These are phyloP conservation scores for Heliothis virescens DNA, from an alignment of 1,140 invertebrate species.

Conservation along the genomic window DNA sequence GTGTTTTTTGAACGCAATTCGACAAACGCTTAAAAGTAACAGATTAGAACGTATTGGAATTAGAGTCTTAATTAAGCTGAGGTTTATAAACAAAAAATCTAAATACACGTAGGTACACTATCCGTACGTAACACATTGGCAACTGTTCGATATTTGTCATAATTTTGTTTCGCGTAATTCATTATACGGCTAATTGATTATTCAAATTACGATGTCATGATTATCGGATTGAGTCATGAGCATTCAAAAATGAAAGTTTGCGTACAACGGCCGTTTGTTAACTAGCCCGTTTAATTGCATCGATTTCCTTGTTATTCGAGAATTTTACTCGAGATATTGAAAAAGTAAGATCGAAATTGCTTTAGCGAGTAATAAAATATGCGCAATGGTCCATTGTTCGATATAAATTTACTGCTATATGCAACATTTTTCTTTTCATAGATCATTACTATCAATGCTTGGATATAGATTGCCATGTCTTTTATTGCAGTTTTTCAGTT, in stretches of 20 bases:
- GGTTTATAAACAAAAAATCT: background rate
- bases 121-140: background rate
- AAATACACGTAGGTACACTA: too few relatives aligned
- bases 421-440: background rate
- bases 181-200: constrained; percentile 36
- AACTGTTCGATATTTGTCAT: constrained; percentile 25
- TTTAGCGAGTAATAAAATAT: background rate
- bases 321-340: constrained; percentile 13
- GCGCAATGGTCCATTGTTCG: background rate
- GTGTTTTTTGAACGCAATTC: too few relatives aligned
- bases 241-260: constrained; percentile 38
- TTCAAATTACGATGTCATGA: constrained; percentile 39
- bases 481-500: background rate
- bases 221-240: constrained; percentile 39
- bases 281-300: constrained; percentile 19
- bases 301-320: constrained; percentile 13
- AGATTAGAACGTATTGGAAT: too few relatives aligned
- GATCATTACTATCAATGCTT: background rate
- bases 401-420: background rate
- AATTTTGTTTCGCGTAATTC: constrained; percentile 29
- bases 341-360: background rate
- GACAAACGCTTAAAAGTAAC: too few relatives aligned
- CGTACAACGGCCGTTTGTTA: constrained; percentile 23
- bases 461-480: too few relatives aligned
- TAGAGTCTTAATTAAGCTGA: too few relatives aligned